Base-by-base conservation (phyloP, 2,888 invertebrate genomes). In the Pristionchus exspectatus region DNA sequence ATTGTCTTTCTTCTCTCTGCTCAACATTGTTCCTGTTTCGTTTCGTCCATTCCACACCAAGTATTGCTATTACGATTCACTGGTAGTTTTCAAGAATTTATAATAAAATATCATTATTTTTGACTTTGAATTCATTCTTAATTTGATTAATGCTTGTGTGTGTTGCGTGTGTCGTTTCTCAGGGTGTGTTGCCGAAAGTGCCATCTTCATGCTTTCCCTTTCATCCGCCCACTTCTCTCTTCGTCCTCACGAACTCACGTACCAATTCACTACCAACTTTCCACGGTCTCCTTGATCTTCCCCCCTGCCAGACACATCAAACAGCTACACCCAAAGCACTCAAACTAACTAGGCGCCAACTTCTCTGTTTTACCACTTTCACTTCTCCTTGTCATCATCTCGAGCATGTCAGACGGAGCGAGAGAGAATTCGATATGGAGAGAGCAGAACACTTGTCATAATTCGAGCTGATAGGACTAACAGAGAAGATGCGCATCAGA, bases 291-390 rank as follows among this genome's bases (percentile, higher is more conserved):
- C 33, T 69, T 69, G 69, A 69, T 69, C 69, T 69, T n/a, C n/a
- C n/a, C 69, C 12, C 27, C 21, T 30, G 69, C 69, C 74, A 77
- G 74, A 77, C 74, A 44, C 44, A 3, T 77, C 74, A 77, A 77
- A 77, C 44, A 77, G 69, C 30, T 33, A 69, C 69, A 69, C 69
- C 1, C 69, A 69, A 69, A 69, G 74, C 74, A 77, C 74, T 77
- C 33, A 2, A 44, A 77, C 10, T 21, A 77, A 44, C 74, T 21
- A 38, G 74, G 74, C 74, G 74, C 74, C 74, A 44, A 44, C 44
- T 44, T 77, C 33, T 77, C 74, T 77, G 74, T 77, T 77, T 77
- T 38, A 77, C 74, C 21, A 33, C 69, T 33, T 27, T 69, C 69
- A 30, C 69, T 30, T 30, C 12, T 1, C 12, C 63, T 24, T 63